Evolutionary conservation across 1,140 invertebrate species (phyloP), one percentile per base, ranked within the genome.

Genomic region (Drosophila truncata): DNA sequence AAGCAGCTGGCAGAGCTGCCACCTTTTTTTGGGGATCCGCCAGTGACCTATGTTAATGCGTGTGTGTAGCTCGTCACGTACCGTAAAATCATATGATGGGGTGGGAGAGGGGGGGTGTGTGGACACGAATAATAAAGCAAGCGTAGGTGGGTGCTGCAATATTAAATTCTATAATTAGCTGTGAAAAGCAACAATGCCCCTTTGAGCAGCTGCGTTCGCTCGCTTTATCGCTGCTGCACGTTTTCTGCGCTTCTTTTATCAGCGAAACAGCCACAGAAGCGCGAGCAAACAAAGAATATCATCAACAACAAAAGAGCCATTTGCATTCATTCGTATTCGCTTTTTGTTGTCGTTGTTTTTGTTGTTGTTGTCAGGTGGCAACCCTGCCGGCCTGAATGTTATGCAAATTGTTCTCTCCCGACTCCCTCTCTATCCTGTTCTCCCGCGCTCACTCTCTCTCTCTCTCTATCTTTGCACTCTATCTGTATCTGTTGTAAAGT

Each of bases 381-480:
- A 79, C 83, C 58, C 74, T 71, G 73, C 42, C 46, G 49, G 60
- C 58, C 29, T n/a, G 63, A 61, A 78, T 74, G 55, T 85, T 85
- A 78, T 85, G 67, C 64, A 71, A 82, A 83, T 82, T 82, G 42
- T 82, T 72, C 54, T 63, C 76, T 55, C 37, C 35, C 16, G 20
- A 35, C 52, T 55, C 33, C 47, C 47, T 50, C 49, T 29, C 31
- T 18, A 16, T 37, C 42, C 25, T 33, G 44, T 60, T 76, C 65
- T 35, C 59, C 44, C 67, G 46, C 76, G 61, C 57, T n/a, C 55
- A n/a, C 50, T 54, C 35, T 72, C 27, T 69, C 31, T 55, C 35
- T 46, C 33, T 44, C 37, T 16, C 52, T 55, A 31, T 47, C 67
- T n/a, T 18, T 14, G 33, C 50, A 42, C 33, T 74, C 25, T 46